Percentiles rank a stretch among this genome's conserved stretches.
These are phyloP conservation scores for Talpa occidentalis DNA, from an alignment of 2,113 vertebrate species.

Conservation along the genomic window DNA sequence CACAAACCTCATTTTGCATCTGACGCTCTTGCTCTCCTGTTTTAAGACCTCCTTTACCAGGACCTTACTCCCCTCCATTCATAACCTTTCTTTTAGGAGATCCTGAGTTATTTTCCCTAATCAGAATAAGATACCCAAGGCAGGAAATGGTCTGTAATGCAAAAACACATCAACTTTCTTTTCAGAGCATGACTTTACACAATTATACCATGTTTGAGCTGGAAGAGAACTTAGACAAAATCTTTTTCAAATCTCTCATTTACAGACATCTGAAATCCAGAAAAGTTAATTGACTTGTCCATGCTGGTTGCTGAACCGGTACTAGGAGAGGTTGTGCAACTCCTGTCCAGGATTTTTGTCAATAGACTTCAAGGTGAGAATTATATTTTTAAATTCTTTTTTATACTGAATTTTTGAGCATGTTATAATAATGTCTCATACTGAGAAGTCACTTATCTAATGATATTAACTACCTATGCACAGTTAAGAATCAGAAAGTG, in stretches of 20 bases:
- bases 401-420: constrained; percentile 27
- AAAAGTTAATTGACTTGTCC: constrained; percentile 46
- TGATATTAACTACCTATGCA: neutral
- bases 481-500: constrained; percentile 32
- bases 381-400: constrained; percentile 39
- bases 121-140: constrained; percentile 42
- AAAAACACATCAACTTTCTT: constrained; percentile 66
- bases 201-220: constrained; percentile 57
- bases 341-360: constrained; percentile 41
- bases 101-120: constrained; percentile 55
- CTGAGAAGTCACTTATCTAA: constrained; percentile 36
- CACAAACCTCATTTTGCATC: constrained; percentile 57
- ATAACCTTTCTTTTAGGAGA: constrained; percentile 32
- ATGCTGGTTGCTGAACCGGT: constrained; percentile 3
- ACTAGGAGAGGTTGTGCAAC: constrained; percentile 12
- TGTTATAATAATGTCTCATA: neutral
- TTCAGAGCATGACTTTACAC: constrained; percentile 50
- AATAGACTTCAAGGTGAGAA: constrained; percentile 48
- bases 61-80: neutral
- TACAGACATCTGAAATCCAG: constrained; percentile 43
- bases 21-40: neutral
- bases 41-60: constrained; percentile 53
- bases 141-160: constrained; percentile 37
- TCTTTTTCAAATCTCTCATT: constrained; percentile 59
- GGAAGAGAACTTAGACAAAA: constrained; percentile 42